These are phyloP conservation scores for Megalopta genalis DNA, from an alignment of 1,140 invertebrate species.

Conservation along the genomic window DNA sequence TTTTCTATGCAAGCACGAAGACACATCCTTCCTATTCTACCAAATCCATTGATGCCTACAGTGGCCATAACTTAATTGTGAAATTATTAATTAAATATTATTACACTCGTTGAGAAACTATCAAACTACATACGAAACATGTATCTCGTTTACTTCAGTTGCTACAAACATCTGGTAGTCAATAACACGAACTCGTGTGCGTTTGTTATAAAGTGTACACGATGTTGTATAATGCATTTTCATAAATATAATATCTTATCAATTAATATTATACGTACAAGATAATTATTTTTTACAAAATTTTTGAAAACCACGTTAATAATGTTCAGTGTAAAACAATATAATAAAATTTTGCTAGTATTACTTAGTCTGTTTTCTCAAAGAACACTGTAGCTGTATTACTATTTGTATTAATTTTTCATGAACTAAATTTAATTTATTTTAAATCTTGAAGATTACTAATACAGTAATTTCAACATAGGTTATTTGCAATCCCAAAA, in stretches of 20 bases:
- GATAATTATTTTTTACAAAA: not conserved
- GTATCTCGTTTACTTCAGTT: not conserved
- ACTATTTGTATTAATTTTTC: too few species aligned
- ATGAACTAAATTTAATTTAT: too few species aligned
- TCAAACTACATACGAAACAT: conserved; percentile 12
- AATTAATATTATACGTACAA: not conserved
- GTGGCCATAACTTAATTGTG: conserved; percentile 52
- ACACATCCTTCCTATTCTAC: conserved; percentile 84
- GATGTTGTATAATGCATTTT: not conserved
- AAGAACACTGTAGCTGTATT: too few species aligned
- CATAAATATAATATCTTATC: not conserved
- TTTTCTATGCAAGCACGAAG: conserved; percentile 73
- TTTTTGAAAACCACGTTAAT: too few species aligned
- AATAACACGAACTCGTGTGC: conserved; percentile 47
- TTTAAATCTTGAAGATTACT: too few species aligned
- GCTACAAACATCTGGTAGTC: conserved; percentile 12
- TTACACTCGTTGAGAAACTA: not conserved
- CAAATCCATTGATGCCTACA: conserved; percentile 81
- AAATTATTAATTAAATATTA: not conserved
- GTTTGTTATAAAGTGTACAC: not conserved
- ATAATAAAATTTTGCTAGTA: too few species aligned
- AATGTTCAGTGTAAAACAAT: too few species aligned
- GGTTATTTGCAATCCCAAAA: too few species aligned
- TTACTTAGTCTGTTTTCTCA: too few species aligned
- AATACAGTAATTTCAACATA: too few species aligned